phyloP scores from a whole-genome alignment of 2,797 vertebrate species.

The Melanotaenia nigrans region DNA sequence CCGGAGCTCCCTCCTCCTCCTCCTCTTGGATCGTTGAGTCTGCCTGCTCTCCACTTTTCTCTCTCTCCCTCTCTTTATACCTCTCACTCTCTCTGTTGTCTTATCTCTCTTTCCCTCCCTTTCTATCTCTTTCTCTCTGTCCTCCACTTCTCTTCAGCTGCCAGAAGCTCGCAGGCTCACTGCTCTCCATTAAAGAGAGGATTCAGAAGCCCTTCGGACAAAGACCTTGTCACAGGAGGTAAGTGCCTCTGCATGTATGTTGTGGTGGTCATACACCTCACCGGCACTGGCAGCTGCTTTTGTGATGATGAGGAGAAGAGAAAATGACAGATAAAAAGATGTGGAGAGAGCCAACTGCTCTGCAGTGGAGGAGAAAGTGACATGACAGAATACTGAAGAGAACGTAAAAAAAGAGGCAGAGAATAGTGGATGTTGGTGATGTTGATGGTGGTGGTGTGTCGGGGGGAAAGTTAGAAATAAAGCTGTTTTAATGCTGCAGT shows the following conservation, averaged over 20 bases:
- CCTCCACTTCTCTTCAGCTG: constrained; percentile 59
- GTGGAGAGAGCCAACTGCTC: constrained; percentile 17
- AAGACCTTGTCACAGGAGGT: constrained; percentile 69
- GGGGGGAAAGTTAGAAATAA: constrained; percentile 26
- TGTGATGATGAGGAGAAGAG: constrained; percentile 15
- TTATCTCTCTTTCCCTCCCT: constrained; percentile 40
- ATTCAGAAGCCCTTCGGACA: constrained; percentile 66
- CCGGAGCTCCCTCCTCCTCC: constrained; percentile 67
- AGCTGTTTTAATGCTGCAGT: constrained; percentile 32
- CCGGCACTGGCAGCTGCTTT: constrained; percentile 21
- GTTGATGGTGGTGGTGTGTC: constrained; percentile 11
- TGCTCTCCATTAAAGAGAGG: constrained; percentile 60
- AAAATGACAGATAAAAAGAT: constrained; percentile 16
- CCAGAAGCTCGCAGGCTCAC: constrained; percentile 62
- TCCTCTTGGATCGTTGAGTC: constrained; percentile 63
- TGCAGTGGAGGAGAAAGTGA: constrained; percentile 37
- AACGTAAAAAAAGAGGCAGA: constrained; percentile 11
- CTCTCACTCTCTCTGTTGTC: constrained; percentile 43
- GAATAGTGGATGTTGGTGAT: background rate
- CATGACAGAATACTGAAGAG: constrained; percentile 23
- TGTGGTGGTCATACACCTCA: constrained; percentile 9
- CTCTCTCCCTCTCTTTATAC: constrained; percentile 34
- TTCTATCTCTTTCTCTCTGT: constrained; percentile 49
- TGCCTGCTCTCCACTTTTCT: constrained; percentile 59
- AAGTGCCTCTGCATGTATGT: constrained; percentile 32